phyloP scores from a whole-genome alignment of 1,140 invertebrate species.

The Stegodyphus mimosarum region DNA sequence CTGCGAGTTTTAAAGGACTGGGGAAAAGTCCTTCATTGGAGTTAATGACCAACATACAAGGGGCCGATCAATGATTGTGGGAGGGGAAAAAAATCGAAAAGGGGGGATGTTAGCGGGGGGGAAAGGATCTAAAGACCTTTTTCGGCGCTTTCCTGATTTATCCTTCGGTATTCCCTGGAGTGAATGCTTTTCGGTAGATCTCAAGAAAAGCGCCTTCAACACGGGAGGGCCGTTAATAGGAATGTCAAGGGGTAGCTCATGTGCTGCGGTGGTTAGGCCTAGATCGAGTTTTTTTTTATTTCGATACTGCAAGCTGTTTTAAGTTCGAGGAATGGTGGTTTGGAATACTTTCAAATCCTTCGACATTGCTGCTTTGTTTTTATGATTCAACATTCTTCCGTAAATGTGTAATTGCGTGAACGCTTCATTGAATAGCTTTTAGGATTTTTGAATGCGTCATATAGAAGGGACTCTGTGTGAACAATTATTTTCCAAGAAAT shows the following conservation, averaged over 20 bases:
- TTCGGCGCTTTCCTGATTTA: constrained; percentile 57
- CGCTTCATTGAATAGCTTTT: too few species aligned
- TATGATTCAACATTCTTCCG: too few species aligned
- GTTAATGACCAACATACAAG: constrained; percentile 57
- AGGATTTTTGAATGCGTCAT: too few species aligned
- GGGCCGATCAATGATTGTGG: constrained; percentile 54
- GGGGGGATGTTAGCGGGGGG: background rate
- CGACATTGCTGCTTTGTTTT: too few species aligned
- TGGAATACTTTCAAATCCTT: too few species aligned
- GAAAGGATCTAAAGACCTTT: constrained; percentile 46
- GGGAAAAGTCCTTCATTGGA: background rate
- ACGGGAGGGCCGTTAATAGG: constrained; percentile 55
- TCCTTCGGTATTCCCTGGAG: constrained; percentile 53
- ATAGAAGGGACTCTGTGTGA: too few species aligned
- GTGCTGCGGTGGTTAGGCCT: background rate
- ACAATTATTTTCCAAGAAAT: too few species aligned
- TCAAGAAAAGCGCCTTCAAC: constrained; percentile 48
- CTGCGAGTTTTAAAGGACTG: constrained; percentile 33
- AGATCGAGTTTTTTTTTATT: background rate
- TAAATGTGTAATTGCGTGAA: too few species aligned
- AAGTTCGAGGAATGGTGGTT: too few species aligned
- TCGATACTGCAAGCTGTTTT: too few species aligned
- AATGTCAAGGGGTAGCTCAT: constrained; percentile 43
- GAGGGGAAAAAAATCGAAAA: constrained; percentile 45
- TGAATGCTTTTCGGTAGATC: constrained; percentile 44